Base-by-base conservation (phyloP, 2,888 invertebrate genomes). In the Andrena camellia region DNA sequence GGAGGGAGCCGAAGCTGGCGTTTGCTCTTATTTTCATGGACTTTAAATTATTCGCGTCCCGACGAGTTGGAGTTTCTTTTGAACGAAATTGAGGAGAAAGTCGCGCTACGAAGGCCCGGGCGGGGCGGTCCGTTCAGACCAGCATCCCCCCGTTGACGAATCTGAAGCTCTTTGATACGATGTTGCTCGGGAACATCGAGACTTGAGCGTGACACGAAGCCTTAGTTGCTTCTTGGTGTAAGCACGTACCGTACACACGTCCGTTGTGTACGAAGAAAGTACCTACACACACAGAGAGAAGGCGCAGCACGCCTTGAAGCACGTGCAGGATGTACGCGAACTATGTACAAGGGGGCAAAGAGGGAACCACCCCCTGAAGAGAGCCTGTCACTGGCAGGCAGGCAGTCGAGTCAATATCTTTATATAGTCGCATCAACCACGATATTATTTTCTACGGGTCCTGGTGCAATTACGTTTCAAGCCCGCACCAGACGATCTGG, bases 311-410 rank as follows among this genome's bases (percentile, higher is more conserved):
- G 69, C 31, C 72, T 50, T 23, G 57, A 54, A 83, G 63, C 77
- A 77, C 83, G 84, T 84, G 84, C 84, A 75, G 85, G 71, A 85
- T 82, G 79, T 80, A 71, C 71, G 71, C 69, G 81, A 78, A 83
- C 62, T 70, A 67, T 71, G 83, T 71, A 75, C 80, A 70, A 73
- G 68, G 72, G 77, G 80, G 68, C 80, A 66, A 77, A 80, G 64
- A 75, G 67, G 42, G 73, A 71, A 69, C 78, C 82, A 89, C 86
- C 91, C 88, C 89, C 90, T 75, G 90, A 90, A 90, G 89, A 83
- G 90, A 90, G 86, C 78, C 92, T 92, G 92, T 92, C 92, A 92
- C 84, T 79, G 81, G 83, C 92, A 92, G 82, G 84, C 92, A 92
- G 90, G 86, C 88, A 84, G 83, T 87, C 89, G 88, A 90, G 91